These are phyloP conservation scores for Pimpla rufipes DNA, from an alignment of 2,888 invertebrate genomes.

Conservation along the genomic window DNA sequence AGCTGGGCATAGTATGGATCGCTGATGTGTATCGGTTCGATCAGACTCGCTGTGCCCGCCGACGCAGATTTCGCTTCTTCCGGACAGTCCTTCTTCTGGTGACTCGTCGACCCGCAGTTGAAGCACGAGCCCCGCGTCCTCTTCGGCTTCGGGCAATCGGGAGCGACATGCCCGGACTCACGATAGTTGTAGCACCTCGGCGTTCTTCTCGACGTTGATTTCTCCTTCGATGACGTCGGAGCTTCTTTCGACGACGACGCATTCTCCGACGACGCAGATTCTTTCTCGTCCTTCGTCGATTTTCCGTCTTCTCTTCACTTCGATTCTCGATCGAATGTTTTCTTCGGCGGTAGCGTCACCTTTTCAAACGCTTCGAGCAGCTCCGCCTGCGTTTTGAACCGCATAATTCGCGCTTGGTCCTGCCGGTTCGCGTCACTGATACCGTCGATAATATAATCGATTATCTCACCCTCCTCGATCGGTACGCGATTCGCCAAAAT, in stretches of 20 bases:
- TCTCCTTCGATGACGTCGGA: slow-evolving; percentile 30
- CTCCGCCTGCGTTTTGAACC: neutral
- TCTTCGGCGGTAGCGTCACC: slow-evolving; percentile 3
- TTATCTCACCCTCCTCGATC: slow-evolving; percentile 51
- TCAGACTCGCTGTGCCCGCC: slow-evolving; percentile 37
- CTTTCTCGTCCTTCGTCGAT: slow-evolving; percentile 21
- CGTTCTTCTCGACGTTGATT: slow-evolving; percentile 12
- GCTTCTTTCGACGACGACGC: slow-evolving; percentile 2
- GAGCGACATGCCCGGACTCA: slow-evolving; percentile 31
- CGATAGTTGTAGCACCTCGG: slow-evolving; percentile 36
- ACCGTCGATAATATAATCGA: slow-evolving; percentile 64
- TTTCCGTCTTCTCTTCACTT: slow-evolving; percentile 32
- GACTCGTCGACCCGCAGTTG: slow-evolving; percentile 40
- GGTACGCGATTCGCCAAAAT: slow-evolving; percentile 64
- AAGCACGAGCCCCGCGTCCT: slow-evolving; percentile 35
- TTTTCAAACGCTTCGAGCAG: slow-evolving; percentile 44
- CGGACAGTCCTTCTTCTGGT: slow-evolving; percentile 42
- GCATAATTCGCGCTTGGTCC: slow-evolving; percentile 40
- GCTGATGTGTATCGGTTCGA: slow-evolving; percentile 40
- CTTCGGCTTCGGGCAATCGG: slow-evolving; percentile 41
- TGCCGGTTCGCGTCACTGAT: slow-evolving; percentile 15
- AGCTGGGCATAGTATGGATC: slow-evolving; percentile 28
- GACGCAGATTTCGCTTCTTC: slow-evolving; percentile 33
- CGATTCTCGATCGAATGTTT: slow-evolving; percentile 15
- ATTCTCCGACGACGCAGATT: slow-evolving; percentile 5